Evolutionary conservation across 2,888 invertebrate genomes (phyloP).

Genomic region (Oxycera nigricornis): DNA sequence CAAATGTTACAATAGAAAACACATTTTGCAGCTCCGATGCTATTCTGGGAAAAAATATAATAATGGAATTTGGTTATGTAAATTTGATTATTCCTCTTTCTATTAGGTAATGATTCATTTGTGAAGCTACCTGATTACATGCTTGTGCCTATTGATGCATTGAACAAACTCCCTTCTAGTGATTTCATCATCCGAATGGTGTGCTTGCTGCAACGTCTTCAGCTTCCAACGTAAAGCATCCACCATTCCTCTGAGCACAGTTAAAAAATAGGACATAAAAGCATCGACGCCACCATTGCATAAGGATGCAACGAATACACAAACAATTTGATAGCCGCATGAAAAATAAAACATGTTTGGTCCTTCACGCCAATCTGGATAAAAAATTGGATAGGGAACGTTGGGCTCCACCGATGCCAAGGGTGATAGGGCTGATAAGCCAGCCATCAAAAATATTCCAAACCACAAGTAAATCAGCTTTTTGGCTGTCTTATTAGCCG

Average conservation of each 20-base stretch:
- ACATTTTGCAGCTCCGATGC: slow-evolving; percentile 11
- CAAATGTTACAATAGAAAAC: slow-evolving; percentile 33
- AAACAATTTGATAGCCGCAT: slow-evolving; percentile 25
- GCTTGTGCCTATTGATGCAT: slow-evolving; percentile 19
- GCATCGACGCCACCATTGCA: not conserved
- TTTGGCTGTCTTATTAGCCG: not conserved
- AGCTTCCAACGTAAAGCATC: slow-evolving; percentile 12
- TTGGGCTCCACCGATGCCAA: slow-evolving; percentile 23
- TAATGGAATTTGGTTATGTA: not conserved
- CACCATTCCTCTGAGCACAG: not conserved
- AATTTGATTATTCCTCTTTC: not conserved
- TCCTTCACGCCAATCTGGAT: slow-evolving; percentile 31
- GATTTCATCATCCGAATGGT: not conserved
- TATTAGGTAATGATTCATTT: not conserved
- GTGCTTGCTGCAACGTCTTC: not conserved
- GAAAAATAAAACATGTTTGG: not conserved
- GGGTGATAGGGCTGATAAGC: not conserved
- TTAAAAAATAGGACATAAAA: slow-evolving; percentile 26
- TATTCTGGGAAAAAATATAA: not conserved
- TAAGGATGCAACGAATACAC: not conserved
- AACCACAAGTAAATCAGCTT: not conserved
- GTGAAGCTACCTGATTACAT: slow-evolving; percentile 7
- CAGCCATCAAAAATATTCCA: slow-evolving; percentile 9
- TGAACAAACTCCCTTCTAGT: slow-evolving; percentile 4
- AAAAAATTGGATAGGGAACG: slow-evolving; percentile 30